Evolutionary conservation across 2,888 invertebrate genomes (phyloP).

Genomic region (Pseudanteris insignis): DNA sequence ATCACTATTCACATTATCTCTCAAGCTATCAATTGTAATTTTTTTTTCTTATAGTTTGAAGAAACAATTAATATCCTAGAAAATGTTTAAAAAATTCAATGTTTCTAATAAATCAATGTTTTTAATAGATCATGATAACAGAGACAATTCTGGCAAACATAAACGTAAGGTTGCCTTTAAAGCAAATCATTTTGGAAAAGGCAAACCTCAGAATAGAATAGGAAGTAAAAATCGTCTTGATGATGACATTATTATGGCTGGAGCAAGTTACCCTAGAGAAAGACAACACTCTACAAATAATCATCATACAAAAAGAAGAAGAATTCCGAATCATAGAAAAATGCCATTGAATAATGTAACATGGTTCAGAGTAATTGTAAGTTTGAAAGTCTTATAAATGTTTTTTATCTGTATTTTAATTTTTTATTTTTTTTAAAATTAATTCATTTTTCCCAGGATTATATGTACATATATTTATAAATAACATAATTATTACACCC

Average conservation of each 20-base stretch:
- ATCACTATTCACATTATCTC: no score
- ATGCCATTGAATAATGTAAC: background rate
- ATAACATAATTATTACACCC: background rate
- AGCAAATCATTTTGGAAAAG: background rate
- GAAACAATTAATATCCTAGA: background rate
- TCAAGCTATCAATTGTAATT: no score
- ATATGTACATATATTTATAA: no score
- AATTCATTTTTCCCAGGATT: no score
- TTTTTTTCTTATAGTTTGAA: background rate
- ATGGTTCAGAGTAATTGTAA: conserved; percentile 21
- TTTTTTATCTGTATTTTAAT: no score
- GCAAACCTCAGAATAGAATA: background rate
- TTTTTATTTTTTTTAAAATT: no score
- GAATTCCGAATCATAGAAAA: conserved; percentile 6
- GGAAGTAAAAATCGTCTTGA: conserved; percentile 49
- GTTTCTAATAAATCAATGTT: no score
- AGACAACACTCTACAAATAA: conserved; percentile 54
- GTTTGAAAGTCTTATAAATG: no score
- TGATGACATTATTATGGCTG: conserved; percentile 57
- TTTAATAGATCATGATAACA: conserved; percentile 16
- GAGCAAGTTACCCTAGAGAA: conserved; percentile 49
- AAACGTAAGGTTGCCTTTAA: conserved; percentile 18
- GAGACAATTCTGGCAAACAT: conserved; percentile 1
- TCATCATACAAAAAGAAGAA: conserved; percentile 39
- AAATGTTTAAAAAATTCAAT: no score